phyloP scores from a whole-genome alignment of 1,140 invertebrate species.

The Luehdorfia chinensis region DNA sequence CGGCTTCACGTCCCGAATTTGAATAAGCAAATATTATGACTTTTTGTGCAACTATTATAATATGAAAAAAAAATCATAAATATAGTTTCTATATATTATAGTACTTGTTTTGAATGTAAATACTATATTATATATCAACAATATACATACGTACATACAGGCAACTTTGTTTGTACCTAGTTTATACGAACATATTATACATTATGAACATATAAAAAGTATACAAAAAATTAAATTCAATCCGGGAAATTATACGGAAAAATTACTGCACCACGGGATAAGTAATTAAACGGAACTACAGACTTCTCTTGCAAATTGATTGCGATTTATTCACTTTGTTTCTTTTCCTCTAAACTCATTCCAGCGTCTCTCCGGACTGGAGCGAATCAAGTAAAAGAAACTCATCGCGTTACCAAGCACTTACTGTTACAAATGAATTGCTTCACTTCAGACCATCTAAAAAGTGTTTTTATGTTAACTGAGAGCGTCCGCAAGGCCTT shows the following conservation, averaged over 20 bases:
- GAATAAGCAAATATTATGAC: no score
- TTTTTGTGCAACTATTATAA: no score
- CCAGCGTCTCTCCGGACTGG: slow-evolving; percentile 30
- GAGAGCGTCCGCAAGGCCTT: slow-evolving; percentile 42
- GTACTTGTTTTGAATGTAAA: no score
- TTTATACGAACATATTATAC: no score
- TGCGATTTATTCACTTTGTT: slow-evolving; percentile 55
- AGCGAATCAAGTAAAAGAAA: slow-evolving; percentile 42
- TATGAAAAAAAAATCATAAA: no score
- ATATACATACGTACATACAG: no score
- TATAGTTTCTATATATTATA: no score
- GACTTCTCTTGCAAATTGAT: slow-evolving; percentile 41
- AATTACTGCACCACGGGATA: slow-evolving; percentile 13
- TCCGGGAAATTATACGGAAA: slow-evolving; percentile 1
- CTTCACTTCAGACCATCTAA: slow-evolving; percentile 36
- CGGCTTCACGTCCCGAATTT: no score
- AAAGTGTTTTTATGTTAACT: slow-evolving; percentile 52
- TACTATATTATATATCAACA: no score
- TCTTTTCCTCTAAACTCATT: slow-evolving; percentile 59
- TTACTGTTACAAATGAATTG: slow-evolving; percentile 58
- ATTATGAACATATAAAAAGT: no score
- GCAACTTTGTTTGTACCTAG: no score
- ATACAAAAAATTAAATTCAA: no score
- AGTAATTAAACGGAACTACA: slow-evolving; percentile 33
- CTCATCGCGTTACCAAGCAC: slow-evolving; percentile 31